Percentiles rank a stretch among this genome's conserved stretches.
phyloP scores from a whole-genome alignment of 2,797 vertebrate genomes.

The Paramormyrops hopkinsi region DNA sequence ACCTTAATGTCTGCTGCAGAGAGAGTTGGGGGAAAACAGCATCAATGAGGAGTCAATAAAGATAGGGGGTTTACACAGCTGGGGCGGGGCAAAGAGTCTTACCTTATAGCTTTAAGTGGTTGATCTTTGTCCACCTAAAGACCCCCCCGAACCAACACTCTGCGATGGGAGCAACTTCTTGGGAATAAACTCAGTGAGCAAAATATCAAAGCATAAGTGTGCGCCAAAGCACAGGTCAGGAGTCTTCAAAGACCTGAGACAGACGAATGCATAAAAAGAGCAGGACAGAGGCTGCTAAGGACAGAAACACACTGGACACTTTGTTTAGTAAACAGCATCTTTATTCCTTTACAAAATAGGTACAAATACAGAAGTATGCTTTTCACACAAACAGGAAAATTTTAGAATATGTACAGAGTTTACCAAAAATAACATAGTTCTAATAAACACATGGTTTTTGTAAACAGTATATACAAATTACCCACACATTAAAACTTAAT shows the following conservation, averaged over 20 bases:
- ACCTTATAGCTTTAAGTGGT: not conserved
- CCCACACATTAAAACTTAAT: conserved; percentile 70
- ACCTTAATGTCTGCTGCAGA: not conserved
- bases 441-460: conserved; percentile 80
- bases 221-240: not conserved
- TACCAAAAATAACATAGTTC: conserved; percentile 79
- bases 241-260: not conserved
- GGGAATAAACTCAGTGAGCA: not conserved
- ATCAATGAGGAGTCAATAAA: not conserved
- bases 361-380: conserved; percentile 81
- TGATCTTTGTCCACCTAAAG: not conserved
- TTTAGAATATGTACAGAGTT: conserved; percentile 81
- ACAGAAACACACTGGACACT: conserved; percentile 29
- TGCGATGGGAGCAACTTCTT: not conserved
- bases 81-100: conserved; percentile 29
- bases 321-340: conserved; percentile 80
- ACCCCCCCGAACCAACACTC: not conserved
- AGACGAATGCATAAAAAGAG: not conserved
- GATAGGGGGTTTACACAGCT: not conserved
- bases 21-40: not conserved
- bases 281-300: not conserved
- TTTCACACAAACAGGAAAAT: conserved; percentile 77
- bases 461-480: conserved; percentile 82
- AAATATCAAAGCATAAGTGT: not conserved
- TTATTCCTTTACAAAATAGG: conserved; percentile 91